These are phyloP conservation scores for Synanthedon tipuliformis DNA, from an alignment of 2,888 invertebrate species.

Conservation along the genomic window DNA sequence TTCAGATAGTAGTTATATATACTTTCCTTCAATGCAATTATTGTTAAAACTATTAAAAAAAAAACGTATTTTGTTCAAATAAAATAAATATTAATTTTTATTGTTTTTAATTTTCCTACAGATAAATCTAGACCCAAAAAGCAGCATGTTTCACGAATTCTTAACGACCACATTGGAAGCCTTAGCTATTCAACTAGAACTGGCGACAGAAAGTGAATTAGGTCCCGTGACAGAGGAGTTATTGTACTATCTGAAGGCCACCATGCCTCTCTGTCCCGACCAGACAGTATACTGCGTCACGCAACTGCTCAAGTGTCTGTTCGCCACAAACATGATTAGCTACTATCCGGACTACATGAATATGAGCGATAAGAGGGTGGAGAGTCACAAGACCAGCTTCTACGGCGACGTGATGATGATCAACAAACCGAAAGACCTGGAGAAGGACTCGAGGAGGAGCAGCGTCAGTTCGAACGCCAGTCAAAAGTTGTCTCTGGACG, in stretches of 20 bases:
- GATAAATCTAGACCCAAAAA: constrained; percentile 82
- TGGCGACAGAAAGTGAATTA: constrained; percentile 77
- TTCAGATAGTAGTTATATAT: no score
- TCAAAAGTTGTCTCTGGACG: constrained; percentile 40
- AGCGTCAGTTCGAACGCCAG: constrained; percentile 42
- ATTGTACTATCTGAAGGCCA: constrained; percentile 77
- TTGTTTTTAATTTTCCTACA: constrained; percentile 33
- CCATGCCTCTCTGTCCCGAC: constrained; percentile 77
- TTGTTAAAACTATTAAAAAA: neutral
- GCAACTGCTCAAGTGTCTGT: constrained; percentile 80
- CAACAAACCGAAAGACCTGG: constrained; percentile 19
- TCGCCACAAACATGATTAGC: constrained; percentile 77
- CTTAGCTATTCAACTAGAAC: constrained; percentile 77
- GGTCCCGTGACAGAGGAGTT: constrained; percentile 84
- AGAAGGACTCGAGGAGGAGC: constrained; percentile 31
- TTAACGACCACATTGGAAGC: constrained; percentile 74
- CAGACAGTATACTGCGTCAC: constrained; percentile 80
- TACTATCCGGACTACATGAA: constrained; percentile 51
- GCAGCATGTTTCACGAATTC: constrained; percentile 79
- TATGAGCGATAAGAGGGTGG: constrained; percentile 25
- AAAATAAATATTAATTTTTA: no score
- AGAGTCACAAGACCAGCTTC: constrained; percentile 20
- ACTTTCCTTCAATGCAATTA: no score
- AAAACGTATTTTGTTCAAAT: neutral
- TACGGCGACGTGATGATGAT: constrained; percentile 43